phyloP scores from a whole-genome alignment of 2,113 vertebrate species.

The Nettapus auritus region DNA sequence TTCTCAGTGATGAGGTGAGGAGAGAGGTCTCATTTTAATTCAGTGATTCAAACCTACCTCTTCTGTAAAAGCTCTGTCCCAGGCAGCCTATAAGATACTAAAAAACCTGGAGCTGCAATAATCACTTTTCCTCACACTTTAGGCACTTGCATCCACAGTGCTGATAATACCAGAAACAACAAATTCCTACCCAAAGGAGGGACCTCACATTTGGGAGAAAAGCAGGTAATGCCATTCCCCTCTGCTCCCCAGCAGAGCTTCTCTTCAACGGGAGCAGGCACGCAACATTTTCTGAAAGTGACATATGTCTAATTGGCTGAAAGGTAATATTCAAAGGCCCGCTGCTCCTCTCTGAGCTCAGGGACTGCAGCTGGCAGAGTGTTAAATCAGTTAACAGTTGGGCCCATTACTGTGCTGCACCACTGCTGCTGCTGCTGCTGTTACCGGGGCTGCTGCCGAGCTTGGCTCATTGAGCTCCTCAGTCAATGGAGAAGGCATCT shows the following conservation, averaged over 20 bases:
- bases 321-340: slow-evolving; percentile 74
- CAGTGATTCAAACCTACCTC: neutral
- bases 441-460: slow-evolving; percentile 40
- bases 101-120: neutral
- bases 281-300: slow-evolving; percentile 52
- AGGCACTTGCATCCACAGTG: neutral
- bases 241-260: neutral
- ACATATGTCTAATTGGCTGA: slow-evolving; percentile 77
- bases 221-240: neutral
- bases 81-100: neutral
- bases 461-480: slow-evolving; percentile 72
- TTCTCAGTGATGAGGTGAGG: neutral
- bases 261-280: neutral
- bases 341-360: slow-evolving; percentile 43
- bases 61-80: neutral
- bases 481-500: slow-evolving; percentile 69
- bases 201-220: rapidly evolving
- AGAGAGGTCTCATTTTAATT: neutral
- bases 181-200: neutral
- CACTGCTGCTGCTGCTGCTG: slow-evolving; percentile 69
- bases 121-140: neutral
- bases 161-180: neutral
- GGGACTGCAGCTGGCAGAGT: slow-evolving; percentile 76
- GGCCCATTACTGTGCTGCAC: slow-evolving; percentile 66
- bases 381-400: slow-evolving; percentile 77